A percentile compares a stretch with the other conserved stretches of the same genome.
These are phyloP conservation scores for Rhinolophus sinicus DNA, from an alignment of 2,113 vertebrate genomes.

Conservation along the genomic window DNA sequence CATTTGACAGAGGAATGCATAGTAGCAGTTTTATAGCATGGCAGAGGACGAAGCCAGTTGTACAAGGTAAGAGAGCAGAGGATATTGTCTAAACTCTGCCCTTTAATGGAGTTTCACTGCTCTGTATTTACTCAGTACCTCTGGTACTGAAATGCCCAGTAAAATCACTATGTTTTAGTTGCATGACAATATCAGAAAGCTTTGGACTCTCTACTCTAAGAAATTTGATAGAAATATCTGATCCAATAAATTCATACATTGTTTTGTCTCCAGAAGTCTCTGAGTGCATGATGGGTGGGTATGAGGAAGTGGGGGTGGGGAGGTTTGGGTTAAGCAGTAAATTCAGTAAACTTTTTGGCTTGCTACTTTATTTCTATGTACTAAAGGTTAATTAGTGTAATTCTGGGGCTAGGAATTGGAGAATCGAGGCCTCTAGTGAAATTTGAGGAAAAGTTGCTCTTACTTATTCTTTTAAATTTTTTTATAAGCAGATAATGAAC, in stretches of 20 bases:
- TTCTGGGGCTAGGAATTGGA: background rate
- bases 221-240: slow-evolving; percentile 59
- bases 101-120: slow-evolving; percentile 30
- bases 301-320: background rate
- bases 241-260: slow-evolving; percentile 40
- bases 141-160: background rate
- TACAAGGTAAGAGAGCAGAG: background rate
- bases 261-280: background rate
- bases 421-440: background rate
- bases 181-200: slow-evolving; percentile 9
- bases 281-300: background rate
- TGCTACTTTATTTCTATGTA: background rate
- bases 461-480: background rate
- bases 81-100: background rate
- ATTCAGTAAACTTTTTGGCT: background rate
- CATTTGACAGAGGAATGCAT: background rate
- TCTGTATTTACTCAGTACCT: background rate
- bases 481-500: background rate
- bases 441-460: background rate
- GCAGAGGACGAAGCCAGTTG: background rate
- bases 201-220: slow-evolving; percentile 31
- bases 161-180: slow-evolving; percentile 42
- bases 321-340: background rate
- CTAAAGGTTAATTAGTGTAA: background rate
- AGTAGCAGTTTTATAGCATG: background rate